Percentiles rank a stretch among this genome's conserved stretches.
Evolutionary conservation across 2,797 vertebrate species (phyloP).

Genomic region (Picus viridis): DNA sequence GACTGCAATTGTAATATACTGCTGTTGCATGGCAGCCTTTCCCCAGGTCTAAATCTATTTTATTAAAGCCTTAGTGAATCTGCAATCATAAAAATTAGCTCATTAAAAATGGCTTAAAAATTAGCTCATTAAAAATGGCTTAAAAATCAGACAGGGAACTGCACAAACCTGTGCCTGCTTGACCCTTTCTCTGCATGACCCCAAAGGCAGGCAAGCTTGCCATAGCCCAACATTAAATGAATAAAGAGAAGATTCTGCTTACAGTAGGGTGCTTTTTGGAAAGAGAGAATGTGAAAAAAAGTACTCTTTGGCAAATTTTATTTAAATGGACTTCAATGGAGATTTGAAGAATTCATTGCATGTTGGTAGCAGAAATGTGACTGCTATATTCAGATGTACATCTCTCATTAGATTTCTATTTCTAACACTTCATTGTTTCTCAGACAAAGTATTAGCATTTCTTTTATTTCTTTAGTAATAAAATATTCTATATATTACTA

Average conservation of each 20-base stretch:
- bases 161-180: neutral
- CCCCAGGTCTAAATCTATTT: neutral
- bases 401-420: conserved; percentile 38
- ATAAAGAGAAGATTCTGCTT: neutral
- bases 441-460: conserved; percentile 34
- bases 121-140: conserved; percentile 5
- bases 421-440: conserved; percentile 38
- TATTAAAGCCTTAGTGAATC: neutral
- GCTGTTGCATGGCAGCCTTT: neutral
- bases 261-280: neutral
- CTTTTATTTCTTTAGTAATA: conserved; percentile 30
- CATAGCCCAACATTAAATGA: neutral
- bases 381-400: neutral
- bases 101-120: conserved; percentile 20
- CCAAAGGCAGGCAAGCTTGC: neutral
- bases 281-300: conserved; percentile 20
- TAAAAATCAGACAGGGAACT: conserved; percentile 3
- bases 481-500: conserved; percentile 33
- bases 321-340: neutral
- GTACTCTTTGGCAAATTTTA: neutral
- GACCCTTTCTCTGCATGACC: neutral
- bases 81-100: conserved; percentile 15
- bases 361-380: neutral
- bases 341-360: conserved; percentile 16
- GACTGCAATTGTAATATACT: neutral